Percentiles rank a stretch among this genome's conserved stretches.
phyloP scores from a whole-genome alignment of 2,113 vertebrate genomes.

The Eptesicus fuscus region DNA sequence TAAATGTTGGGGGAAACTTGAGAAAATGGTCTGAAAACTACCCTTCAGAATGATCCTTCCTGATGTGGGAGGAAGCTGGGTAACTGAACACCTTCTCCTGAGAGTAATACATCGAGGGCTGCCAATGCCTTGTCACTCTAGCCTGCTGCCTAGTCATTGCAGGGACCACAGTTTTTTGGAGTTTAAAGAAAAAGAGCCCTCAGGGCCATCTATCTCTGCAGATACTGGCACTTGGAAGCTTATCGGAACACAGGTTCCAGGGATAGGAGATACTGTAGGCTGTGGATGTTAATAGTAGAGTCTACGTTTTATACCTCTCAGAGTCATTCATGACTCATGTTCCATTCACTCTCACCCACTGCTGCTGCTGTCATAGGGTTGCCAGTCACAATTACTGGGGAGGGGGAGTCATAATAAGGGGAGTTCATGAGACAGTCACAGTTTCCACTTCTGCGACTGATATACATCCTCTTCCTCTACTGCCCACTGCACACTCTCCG shows the following conservation, averaged over 20 bases:
- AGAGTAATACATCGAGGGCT: neutral
- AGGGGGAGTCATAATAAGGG: neutral
- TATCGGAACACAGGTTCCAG: neutral
- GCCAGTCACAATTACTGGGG: neutral
- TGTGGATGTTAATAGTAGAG: too few species aligned
- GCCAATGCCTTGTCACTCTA: neutral
- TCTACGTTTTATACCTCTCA: too few species aligned
- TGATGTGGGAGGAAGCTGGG: neutral
- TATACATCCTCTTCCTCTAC: neutral
- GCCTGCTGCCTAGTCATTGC: neutral
- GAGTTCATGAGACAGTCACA: neutral
- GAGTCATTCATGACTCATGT: neutral
- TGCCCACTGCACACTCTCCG: neutral
- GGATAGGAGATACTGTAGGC: fast-evolving
- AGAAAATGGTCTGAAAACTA: neutral
- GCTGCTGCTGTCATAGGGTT: neutral
- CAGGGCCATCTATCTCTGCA: neutral
- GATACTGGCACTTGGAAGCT: neutral
- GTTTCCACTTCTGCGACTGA: neutral
- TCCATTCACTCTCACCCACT: neutral
- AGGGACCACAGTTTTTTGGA: neutral
- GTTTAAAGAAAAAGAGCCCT: neutral
- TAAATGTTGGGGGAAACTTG: neutral
- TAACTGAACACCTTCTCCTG: neutral
- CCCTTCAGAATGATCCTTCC: neutral